Base-by-base conservation (phyloP, 2,888 invertebrate genomes). In the Ichneumon xanthorius region DNA sequence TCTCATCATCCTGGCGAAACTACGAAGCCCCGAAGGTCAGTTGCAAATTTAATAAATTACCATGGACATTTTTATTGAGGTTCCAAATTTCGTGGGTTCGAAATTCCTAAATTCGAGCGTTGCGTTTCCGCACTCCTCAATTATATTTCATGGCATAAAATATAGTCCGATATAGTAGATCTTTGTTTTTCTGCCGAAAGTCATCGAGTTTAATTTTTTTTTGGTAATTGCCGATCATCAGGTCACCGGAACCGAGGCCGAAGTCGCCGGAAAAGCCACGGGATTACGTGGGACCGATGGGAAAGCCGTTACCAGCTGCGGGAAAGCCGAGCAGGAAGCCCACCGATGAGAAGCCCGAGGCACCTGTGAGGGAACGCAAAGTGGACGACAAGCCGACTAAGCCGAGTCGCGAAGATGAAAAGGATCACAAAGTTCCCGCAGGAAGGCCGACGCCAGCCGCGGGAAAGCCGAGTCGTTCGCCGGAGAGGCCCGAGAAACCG, bases 401-500 rank as follows among this genome's bases (percentile, higher is more conserved):
- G 40, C 40, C 9, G 9, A 40, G 9, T 11, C 7, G 40, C 40
- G 40, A 40, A 33, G 33, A 33, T 33, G 33, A 33, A 40, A 40
- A 40, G 40, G 11, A 40, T 40, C 40, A 77, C 33, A 84, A 79
- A 37, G 71, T 76, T 40, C 40, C 33, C 5, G 33, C 33, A 33
- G 33, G 33, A 33, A 33, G 33, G 33, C 33, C 58, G 78, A 86
- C 19, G 88, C 85, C 58, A 83, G 83, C 61, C 79, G 33, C 82
- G 19, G 7, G 45, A 19, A 80, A 71, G 22, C 77, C 80, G n/a
- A 45, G 61, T 5, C 82, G 76, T 84, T 48, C 78, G 6, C 33
- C 33, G 33, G 33, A 33, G 53, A 86, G 84, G 55, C 77, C 86
- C 40, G 95, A 88, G 94, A 95, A 93, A 94, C 84, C 78, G 9